Evolutionary conservation across 1,140 invertebrate genomes (phyloP), one percentile per base, ranked within the genome.

Genomic region (Paraescarpia echinospica): DNA sequence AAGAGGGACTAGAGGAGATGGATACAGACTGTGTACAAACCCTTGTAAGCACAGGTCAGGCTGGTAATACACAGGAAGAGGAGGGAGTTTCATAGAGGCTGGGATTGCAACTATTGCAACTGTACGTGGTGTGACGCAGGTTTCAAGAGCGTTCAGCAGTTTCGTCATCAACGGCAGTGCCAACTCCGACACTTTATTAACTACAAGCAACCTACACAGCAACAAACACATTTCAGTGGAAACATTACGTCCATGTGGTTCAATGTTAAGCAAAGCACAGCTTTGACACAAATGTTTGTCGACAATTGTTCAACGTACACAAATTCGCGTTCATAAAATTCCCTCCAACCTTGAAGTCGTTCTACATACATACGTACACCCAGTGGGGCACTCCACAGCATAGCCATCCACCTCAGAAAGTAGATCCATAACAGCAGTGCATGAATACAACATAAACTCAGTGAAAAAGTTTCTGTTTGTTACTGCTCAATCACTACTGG

Each of bases 251-350:
- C 59, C 59, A 77, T 31, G 27, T 77, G 59, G 59, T 77, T 77
- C 59, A 77, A 77, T 31, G 59, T 77, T 77, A 77, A 77, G 59
- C 59, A 77, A 77, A 77, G 59, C 59, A 77, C 59, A 77, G 59
- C 59, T 77, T 77, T 77, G 59, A 77, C 27, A 77, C 12, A 77
- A 77, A 12, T 77, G 59, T 77, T 77, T 18, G 59, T 31, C 41
- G 12, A 41, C 41, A 12, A 41, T 41, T 77, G 59, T 77, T 77
- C 59, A 77, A 77, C 59, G 27, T 77, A 77, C 59, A 77, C 59
- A 77, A 27, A 27, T 77, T 77, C 59, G 27, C 27, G 59, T 77
- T 77, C 59, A 77, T 27, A 77, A 77, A 77, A 18, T 22, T 77
- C 22, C 22, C 59, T 77, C 59, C 59, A 77, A 77, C 59, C 59